These are phyloP conservation scores for Plotosus lineatus DNA, from an alignment of 2,113 vertebrate genomes.

Conservation along the genomic window DNA sequence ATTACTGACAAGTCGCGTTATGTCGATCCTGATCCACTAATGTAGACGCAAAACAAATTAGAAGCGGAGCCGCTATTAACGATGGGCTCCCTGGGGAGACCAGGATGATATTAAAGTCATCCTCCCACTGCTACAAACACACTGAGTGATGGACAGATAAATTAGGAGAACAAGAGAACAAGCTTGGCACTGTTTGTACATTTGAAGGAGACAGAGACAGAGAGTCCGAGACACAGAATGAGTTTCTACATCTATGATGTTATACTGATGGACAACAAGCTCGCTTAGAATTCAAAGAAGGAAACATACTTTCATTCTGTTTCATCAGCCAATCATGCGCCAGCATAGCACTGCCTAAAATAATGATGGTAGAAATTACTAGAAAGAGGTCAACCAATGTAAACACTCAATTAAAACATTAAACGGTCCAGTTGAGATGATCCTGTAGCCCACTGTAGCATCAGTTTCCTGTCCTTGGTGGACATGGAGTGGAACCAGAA, in stretches of 20 bases:
- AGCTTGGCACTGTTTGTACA: constrained; percentile 46
- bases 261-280: neutral
- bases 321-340: neutral
- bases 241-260: too few relatives aligned
- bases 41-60: constrained; percentile 69
- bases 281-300: neutral
- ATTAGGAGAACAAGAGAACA: constrained; percentile 65
- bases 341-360: neutral
- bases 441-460: neutral
- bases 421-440: neutral
- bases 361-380: neutral
- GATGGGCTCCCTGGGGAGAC: constrained; percentile 46
- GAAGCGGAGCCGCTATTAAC: constrained; percentile 60
- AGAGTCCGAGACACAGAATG: neutral
- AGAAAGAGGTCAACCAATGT: neutral
- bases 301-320: neutral
- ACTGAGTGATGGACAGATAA: constrained; percentile 66
- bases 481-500: neutral
- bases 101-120: constrained; percentile 65
- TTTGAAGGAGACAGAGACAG: constrained; percentile 3
- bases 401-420: too few relatives aligned
- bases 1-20: constrained; percentile 40
- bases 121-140: constrained; percentile 57
- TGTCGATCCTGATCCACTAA: constrained; percentile 50
- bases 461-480: neutral